Evolutionary conservation across 2,888 invertebrate genomes (phyloP), one percentile per base, ranked within the genome.

Genomic region (Agrotis puta): DNA sequence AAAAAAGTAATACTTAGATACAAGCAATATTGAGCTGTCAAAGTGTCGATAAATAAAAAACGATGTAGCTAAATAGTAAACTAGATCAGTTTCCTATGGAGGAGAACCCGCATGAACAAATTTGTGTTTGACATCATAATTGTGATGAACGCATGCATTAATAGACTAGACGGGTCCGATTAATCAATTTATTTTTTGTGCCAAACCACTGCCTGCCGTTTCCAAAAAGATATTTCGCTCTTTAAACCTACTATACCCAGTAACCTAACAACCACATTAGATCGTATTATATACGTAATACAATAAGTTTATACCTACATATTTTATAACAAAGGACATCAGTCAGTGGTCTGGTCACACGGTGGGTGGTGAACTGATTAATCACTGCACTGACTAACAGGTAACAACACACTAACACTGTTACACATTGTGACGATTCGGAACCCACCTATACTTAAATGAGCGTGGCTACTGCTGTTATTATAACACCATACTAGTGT

Each of bases 361-460:
- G 9, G 61, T 57, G 61, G 51, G 64, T 62, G 66, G 33, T 18
- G 18, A 14, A 54, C 48, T 47, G 56, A 70, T 51, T 77, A 77
- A 70, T 77, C 75, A 57, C 59, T 51, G 47, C 39, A 51, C 70
- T 76, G 71, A 77, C 47, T 77, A 70, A n/a, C n/a, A n/a, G n/a
- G n/a, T n/a, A n/a, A n/a, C n/a, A n/a, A n/a, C n/a, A n/a, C n/a
- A n/a, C n/a, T n/a, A n/a, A 77, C 20, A 51, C 43, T 39, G 51
- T 24, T 20, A 7, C 13, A 48, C 54, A 18, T 27, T 22, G 18
- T 45, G 9, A 24, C 4, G 33, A 59, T 14, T 61, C 48, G 45
- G 13, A 20, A 33, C n/a, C 48, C 16, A 20, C 22, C 14, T 56
- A 7, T 14, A 22, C 43, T 22, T 50, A 33, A 50, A 53, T 63